Conservation (phyloP, 2,113 vertebrate species). For the Stegostoma tigrinum region DNA sequence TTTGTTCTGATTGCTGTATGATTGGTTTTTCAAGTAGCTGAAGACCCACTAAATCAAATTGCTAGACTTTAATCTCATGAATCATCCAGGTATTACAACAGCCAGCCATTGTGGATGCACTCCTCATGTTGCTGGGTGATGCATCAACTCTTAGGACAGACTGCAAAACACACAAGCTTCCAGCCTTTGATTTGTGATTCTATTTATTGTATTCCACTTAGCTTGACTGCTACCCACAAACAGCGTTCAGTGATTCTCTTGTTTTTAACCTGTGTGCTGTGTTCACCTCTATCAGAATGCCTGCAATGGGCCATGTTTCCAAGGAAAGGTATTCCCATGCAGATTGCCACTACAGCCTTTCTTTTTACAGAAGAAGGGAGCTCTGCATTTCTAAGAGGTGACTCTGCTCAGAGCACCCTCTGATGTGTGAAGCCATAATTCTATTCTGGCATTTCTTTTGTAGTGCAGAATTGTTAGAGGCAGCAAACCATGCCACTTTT, state of each 20-base stretch:
- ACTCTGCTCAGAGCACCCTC: too few relatives aligned
- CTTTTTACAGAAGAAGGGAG: too few relatives aligned
- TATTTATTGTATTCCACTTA: neutral
- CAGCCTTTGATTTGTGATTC: neutral
- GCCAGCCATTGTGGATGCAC: neutral
- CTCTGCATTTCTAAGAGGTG: too few relatives aligned
- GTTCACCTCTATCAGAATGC: neutral
- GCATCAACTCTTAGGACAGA: neutral
- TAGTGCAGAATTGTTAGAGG: too few relatives aligned
- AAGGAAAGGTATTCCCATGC: too few relatives aligned
- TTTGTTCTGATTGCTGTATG: neutral
- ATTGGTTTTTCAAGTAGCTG: conserved; percentile 27
- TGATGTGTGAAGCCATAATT: too few relatives aligned
- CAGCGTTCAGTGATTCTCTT: neutral
- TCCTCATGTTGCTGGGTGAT: neutral
- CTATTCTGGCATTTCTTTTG: too few relatives aligned
- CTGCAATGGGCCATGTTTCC: too few relatives aligned
- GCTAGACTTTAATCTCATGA: neutral
- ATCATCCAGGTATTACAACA: conserved; percentile 16
- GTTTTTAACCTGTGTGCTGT: neutral
- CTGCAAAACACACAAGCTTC: neutral
- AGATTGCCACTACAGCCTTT: too few relatives aligned
- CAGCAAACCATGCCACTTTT: too few relatives aligned
- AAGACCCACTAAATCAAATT: neutral
- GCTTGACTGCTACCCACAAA: too few relatives aligned